Evolutionary conservation across 2,113 vertebrate species (phyloP), one percentile per base, ranked within the genome.

Genomic region (Holacanthus passer): DNA sequence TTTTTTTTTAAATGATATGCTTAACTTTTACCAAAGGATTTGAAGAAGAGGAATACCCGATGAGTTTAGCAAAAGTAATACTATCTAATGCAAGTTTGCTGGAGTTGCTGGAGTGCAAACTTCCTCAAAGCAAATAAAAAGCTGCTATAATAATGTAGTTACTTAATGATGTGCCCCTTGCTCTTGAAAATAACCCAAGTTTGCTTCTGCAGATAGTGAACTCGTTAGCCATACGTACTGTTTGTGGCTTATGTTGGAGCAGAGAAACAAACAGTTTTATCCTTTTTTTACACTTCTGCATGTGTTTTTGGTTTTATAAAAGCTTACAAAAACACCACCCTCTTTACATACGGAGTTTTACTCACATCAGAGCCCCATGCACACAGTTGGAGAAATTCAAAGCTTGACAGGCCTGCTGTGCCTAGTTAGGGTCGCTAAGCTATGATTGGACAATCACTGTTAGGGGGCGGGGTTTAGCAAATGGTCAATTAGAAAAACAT

Each of bases 401-500:
- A 80, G 19, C n/a, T 68, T 60, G 35, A 32, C 27, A 14, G 16
- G n/a, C 29, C 8, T 3, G 4, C 24, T 0, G 10, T 58, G 31
- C 3, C n/a, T 27, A 52, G 16, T n/a, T 48, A 24, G 1, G 13
- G 45, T 77, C 58, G n/a, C 39, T 17, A 59, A 31, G 16, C 43
- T 63, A 6, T 63, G 53, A 73, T 43, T 50, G 24, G 68, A 55
- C 67, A 47, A 17, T 58, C 14, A 0, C 48, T 55, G 19, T 79
- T 62, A 22, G 9, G 22, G 22, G 17, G 63, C 32, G 3, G n/a
- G 35, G 47, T 67, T 76, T 55, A 82, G 31, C 22, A 14, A 62
- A 70, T 70, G 58, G 31, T 71, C 37, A 62, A 4, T 24, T 77
- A 27, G 16, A 20, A 60, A 62, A 79, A 47, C 12, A 3, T 35